Evolutionary conservation across 2,113 vertebrate species (phyloP).

Genomic region (Nothobranchius kuhntae): DNA sequence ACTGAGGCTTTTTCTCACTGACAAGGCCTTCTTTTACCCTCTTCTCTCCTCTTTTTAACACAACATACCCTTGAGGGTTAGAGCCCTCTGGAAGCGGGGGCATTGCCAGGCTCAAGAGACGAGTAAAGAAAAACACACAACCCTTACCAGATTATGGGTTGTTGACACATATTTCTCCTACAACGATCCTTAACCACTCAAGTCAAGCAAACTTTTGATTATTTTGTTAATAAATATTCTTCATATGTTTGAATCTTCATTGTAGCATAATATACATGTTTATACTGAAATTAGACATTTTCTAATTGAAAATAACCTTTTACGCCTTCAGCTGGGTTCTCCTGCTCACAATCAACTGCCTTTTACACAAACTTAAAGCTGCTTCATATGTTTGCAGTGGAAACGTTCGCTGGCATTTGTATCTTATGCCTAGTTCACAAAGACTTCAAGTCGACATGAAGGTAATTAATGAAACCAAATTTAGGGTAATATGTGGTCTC

Average conservation of each 20-base stretch:
- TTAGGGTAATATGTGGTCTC: not conserved
- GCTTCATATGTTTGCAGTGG: conserved; percentile 36
- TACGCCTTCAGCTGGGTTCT: too few species aligned
- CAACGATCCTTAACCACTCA: not conserved
- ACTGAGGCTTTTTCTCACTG: conserved; percentile 50
- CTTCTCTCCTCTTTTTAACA: conserved; percentile 25
- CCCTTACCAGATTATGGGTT: conserved; percentile 17
- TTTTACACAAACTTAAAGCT: conserved; percentile 9
- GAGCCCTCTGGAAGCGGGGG: conserved; percentile 23
- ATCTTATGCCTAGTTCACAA: conserved; percentile 14
- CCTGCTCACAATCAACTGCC: too few species aligned
- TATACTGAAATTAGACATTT: too few species aligned
- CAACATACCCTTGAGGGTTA: not conserved
- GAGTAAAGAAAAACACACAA: conserved; percentile 37
- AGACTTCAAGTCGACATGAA: conserved; percentile 8
- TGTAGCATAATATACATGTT: too few species aligned
- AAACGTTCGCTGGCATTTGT: conserved; percentile 30
- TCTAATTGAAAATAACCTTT: too few species aligned
- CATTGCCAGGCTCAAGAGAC: conserved; percentile 22
- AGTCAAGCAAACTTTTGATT: too few species aligned
- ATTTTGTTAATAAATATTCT: not conserved
- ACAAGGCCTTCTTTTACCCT: conserved; percentile 33
- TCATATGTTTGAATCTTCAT: too few species aligned
- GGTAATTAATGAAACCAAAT: conserved; percentile 9
- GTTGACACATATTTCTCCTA: conserved; percentile 48